Evolutionary conservation across 2,888 invertebrate species (phyloP).

Genomic region (Perdita meconis): DNA sequence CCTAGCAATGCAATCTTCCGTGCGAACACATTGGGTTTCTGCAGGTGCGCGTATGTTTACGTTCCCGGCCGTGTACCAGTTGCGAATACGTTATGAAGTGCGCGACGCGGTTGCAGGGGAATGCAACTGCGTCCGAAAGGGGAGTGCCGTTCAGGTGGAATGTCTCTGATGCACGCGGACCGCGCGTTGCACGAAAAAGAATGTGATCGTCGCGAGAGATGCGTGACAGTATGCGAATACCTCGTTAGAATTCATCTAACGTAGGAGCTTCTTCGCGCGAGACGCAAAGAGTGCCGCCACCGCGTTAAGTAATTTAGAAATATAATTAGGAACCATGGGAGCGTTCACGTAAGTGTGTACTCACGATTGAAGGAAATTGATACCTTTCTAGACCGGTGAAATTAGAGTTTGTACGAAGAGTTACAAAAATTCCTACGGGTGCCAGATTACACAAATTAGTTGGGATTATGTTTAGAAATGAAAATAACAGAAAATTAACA

Average conservation of each 20-base stretch:
- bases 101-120: constrained; percentile 10
- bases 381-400: too few relatives aligned
- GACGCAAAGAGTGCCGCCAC: too few relatives aligned
- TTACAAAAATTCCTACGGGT: too few relatives aligned
- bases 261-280: background rate
- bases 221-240: constrained; percentile 45
- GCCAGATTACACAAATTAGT: too few relatives aligned
- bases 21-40: constrained; percentile 32
- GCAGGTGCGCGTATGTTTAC: constrained; percentile 61
- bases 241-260: background rate
- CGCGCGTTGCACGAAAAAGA: constrained; percentile 2
- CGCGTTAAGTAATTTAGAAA: too few relatives aligned
- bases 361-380: too few relatives aligned
- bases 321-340: too few relatives aligned
- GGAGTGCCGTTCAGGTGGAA: constrained; percentile 54
- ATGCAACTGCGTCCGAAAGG: constrained; percentile 39
- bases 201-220: constrained; percentile 23
- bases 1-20: constrained; percentile 37
- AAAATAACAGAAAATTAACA: too few relatives aligned
- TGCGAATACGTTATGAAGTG: constrained; percentile 52
- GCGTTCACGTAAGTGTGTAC: too few relatives aligned
- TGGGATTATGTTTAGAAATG: too few relatives aligned
- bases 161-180: constrained; percentile 33
- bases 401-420: too few relatives aligned
- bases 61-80: constrained; percentile 32